A percentile compares a stretch with the other conserved stretches of the same genome.
These are phyloP conservation scores for Actenoides hombroni DNA, from an alignment of 2,113 vertebrate genomes.

Conservation along the genomic window DNA sequence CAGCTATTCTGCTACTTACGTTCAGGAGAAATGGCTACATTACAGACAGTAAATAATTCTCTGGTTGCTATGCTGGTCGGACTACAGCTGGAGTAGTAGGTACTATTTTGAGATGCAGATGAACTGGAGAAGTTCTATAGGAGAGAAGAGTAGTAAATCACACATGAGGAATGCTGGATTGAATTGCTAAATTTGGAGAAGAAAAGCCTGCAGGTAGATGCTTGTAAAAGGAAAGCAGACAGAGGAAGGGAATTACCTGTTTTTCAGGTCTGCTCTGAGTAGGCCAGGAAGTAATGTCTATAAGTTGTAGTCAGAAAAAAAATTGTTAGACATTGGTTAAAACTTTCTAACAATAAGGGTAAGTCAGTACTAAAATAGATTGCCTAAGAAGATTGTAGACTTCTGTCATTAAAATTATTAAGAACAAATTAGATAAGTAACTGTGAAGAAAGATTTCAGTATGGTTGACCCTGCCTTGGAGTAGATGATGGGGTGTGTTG, in stretches of 20 bases:
- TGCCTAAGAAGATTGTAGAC: not conserved
- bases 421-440: not conserved
- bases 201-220: not conserved
- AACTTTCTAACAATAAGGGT: not conserved
- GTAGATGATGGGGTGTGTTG: fast-evolving
- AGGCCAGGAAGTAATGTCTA: not conserved
- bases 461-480: not conserved
- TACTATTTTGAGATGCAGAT: not conserved
- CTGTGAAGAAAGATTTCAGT: not conserved
- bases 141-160: not conserved
- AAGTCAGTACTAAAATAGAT: not conserved
- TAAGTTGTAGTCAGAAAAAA: not conserved
- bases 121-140: not conserved
- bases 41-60: not conserved
- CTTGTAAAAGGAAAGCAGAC: not conserved
- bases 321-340: not conserved
- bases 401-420: not conserved
- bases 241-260: not conserved
- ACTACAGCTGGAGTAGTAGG: not conserved
- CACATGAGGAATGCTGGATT: not conserved
- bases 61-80: not conserved
- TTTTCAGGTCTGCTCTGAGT: not conserved
- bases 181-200: not conserved
- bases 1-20: not conserved
- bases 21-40: not conserved